These are phyloP conservation scores for Spilosoma lubricipeda DNA, from an alignment of 2,888 invertebrate genomes.

Conservation along the genomic window DNA sequence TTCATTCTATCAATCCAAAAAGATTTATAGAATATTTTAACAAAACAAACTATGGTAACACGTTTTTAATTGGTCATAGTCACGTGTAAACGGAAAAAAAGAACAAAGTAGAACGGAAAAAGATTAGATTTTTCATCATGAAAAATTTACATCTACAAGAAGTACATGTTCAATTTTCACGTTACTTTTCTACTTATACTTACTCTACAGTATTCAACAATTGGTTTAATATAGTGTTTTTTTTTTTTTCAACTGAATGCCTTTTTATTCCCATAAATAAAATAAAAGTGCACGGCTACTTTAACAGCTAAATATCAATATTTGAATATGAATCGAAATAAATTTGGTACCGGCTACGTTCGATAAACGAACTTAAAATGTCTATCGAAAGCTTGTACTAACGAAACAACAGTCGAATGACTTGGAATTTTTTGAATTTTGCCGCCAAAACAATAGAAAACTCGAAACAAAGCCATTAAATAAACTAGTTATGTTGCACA, in stretches of 20 bases:
- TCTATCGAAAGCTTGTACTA: neutral
- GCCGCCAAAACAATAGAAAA: conserved; percentile 48
- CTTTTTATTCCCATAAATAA: too few relatives aligned
- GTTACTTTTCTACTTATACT: neutral
- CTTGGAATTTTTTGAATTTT: neutral
- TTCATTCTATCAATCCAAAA: neutral
- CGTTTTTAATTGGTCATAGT: neutral
- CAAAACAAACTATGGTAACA: neutral
- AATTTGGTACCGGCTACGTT: neutral
- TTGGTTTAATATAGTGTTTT: too few relatives aligned
- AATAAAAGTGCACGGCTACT: neutral
- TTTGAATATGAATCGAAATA: neutral
- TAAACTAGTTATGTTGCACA: conserved; percentile 54
- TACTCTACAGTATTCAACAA: neutral
- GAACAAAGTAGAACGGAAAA: neutral
- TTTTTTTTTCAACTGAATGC: too few relatives aligned
- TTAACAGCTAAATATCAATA: neutral
- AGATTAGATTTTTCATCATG: neutral
- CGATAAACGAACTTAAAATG: neutral
- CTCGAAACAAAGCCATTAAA: conserved; percentile 34
- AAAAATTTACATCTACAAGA: neutral
- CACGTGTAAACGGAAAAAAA: neutral
- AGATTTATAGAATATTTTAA: neutral
- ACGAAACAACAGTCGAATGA: neutral
- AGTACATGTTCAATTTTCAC: neutral